Base-by-base conservation (phyloP, 2,888 invertebrate genomes). In the Melanophora roralis region DNA sequence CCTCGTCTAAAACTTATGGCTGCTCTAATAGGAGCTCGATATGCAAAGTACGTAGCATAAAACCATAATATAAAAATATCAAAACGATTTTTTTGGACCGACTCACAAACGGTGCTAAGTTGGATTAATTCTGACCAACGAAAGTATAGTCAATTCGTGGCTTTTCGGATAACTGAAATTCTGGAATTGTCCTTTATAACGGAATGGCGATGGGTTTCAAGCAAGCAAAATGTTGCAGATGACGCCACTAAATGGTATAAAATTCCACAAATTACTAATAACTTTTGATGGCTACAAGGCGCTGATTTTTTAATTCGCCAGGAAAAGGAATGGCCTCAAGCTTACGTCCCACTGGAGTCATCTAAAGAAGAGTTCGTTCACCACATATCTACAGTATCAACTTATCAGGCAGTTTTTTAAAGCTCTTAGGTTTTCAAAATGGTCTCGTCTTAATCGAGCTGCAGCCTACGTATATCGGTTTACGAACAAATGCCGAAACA, bases 221-320 rank as follows among this genome's bases (percentile, higher is more conserved):
- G 57, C 6, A 71, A 75, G 27, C 1, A 34, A 55, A 55, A 55
- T 32, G 53, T 55, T 6, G 81, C 73, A 1, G 73, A 77, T 47
- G 81, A 77, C 7, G 81, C 73, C 11, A 73, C 81, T 0, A 72
- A 77, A 38, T 74, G 73, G 74, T 32, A 32, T n/a, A 27, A 11
- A 36, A 21, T 19, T 3, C 23, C 59, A 38, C 38, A 59, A 11
- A 45, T 77, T 3, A n/a, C 32, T 8, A 14, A 32, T 53, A 23
- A 12, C 4, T n/a, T 12, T 14, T n/a, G 49, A 49, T 49, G 47
- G 47, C 12, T 49, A 16, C 8, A 45, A 12, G 55, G 45, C 34
- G 6, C 57, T 12, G 23, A 68, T 45, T 68, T 68, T 55, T 57
- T 57, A 57, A 21, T n/a, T 40, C 19, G 1, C 8, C 32, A 27